Base-by-base conservation (phyloP, 2,888 invertebrate species). In the Psococerastis gibbosa region DNA sequence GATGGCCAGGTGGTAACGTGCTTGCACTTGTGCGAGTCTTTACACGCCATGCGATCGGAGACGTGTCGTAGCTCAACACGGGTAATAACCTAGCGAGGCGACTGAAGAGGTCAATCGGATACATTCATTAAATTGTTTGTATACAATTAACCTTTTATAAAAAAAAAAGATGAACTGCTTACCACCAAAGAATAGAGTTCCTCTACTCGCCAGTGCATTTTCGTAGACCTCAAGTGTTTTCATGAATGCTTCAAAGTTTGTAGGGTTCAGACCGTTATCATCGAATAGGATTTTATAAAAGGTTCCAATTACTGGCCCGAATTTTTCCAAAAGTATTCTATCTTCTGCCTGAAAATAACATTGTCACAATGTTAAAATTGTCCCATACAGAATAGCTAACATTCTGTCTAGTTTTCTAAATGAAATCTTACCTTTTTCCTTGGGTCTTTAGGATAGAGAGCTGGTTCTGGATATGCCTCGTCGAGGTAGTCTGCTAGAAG, bases 401-500 rank as follows among this genome's bases (percentile, higher is more conserved):
- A n/a, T n/a, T n/a, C n/a, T n/a, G n/a, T n/a, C n/a, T n/a, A n/a
- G n/a, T n/a, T n/a, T n/a, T n/a, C n/a, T n/a, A n/a, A n/a, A n/a
- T n/a, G n/a, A n/a, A n/a, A n/a, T n/a, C n/a, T n/a, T n/a, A n/a
- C n/a, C n/a, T n/a, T n/a, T n/a, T n/a, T n/a, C n/a, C n/a, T n/a
- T n/a, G 79, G 72, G 56, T 80, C 75, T 8, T 65, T 63, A 1
- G 81, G 67, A 52, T 78, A 72, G 17, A 88, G 63, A 1, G 70
- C 69, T 32, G 60, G 57, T 33, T 75, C 67, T 1, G 76, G 72
- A 58, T 79, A 82, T 53, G 75, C 75, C 53, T 85, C 87, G 56
- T 89, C 85, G 46, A 88, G 59, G 56, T 82, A 88, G 50, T 81
- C 78, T 49, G 74, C 73, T 47, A 85, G 72, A 23, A 88, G 72